Conservation (phyloP, 2,113 vertebrate genomes). For the Hyperopisus bebe region DNA sequence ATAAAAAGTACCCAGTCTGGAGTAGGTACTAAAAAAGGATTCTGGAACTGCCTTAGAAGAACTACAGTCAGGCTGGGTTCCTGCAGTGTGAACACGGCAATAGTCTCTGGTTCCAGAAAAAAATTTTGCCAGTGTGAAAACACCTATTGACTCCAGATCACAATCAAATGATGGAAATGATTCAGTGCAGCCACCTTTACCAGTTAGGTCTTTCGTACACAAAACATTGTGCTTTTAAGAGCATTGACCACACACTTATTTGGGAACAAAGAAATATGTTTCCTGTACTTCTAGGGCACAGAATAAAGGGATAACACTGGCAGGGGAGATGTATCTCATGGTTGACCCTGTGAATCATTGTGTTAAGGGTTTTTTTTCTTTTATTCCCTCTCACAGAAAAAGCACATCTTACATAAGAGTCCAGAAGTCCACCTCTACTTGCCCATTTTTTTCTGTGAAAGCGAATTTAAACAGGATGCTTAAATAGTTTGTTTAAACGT, state of each 20-base stretch:
- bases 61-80: neutral
- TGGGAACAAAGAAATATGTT: neutral
- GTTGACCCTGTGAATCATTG: neutral
- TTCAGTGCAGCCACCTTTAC: neutral
- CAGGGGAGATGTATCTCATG: constrained; percentile 24
- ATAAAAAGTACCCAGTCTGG: neutral
- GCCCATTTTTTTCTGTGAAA: constrained; percentile 31
- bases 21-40: neutral
- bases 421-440: constrained; percentile 31
- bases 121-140: neutral
- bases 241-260: neutral
- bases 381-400: neutral
- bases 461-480: constrained; percentile 79
- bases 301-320: neutral
- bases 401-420: constrained; percentile 49
- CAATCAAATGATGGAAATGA: neutral
- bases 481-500: constrained; percentile 82
- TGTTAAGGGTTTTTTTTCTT: neutral
- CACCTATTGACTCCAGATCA: neutral
- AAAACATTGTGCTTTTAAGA: neutral
- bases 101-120: neutral
- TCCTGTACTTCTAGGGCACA: neutral
- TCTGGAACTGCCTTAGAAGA: neutral
- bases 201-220: neutral
- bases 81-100: neutral